Evolutionary conservation across 2,797 vertebrate genomes (phyloP).

Genomic region (Enteromius radiatus): DNA sequence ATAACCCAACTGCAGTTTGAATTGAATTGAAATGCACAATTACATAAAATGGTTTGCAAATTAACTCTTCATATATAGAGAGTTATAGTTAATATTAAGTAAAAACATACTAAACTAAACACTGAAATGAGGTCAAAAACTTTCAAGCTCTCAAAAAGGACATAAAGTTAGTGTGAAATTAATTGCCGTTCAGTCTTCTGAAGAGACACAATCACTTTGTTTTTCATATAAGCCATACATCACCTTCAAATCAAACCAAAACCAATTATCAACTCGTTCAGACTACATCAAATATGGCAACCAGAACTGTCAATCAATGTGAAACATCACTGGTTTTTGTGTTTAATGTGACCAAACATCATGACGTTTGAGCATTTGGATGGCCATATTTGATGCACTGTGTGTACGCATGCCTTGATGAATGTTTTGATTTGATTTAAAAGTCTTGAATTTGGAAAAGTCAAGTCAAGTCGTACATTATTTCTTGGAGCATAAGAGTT

Average conservation of each 20-base stretch:
- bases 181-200: background rate
- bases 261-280: background rate
- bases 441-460: background rate
- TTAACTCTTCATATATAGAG: no score
- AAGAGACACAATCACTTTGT: background rate
- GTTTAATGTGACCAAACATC: background rate
- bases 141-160: background rate
- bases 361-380: background rate
- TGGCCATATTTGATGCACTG: background rate
- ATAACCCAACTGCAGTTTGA: no score
- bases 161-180: background rate
- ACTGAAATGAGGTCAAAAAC: background rate
- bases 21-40: no score
- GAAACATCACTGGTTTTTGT: background rate
- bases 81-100: background rate
- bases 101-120: background rate
- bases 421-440: background rate
- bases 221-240: background rate
- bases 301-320: background rate
- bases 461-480: background rate
- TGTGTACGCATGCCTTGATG: background rate
- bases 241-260: slow-evolving; percentile 21
- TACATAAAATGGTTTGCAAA: no score
- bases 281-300: background rate
- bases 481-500: background rate